Evolutionary conservation across 2,888 invertebrate species (phyloP).

Genomic region (Melitaea athalia): DNA sequence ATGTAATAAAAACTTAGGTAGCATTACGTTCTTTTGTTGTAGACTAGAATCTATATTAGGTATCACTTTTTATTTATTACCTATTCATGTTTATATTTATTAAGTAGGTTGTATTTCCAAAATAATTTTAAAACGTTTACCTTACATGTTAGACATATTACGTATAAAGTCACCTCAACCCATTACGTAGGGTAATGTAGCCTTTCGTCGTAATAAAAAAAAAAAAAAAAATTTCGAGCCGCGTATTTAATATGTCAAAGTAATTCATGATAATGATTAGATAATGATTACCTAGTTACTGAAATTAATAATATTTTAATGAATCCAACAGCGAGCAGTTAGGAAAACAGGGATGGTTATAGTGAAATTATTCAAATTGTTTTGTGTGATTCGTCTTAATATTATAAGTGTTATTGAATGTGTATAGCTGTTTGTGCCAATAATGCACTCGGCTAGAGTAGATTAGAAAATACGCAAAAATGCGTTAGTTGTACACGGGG

Average conservation of each 20-base stretch:
- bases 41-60: constrained; percentile 59
- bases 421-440: constrained; percentile 73
- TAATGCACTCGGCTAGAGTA: constrained; percentile 66
- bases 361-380: constrained; percentile 71
- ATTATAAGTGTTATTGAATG: constrained; percentile 79
- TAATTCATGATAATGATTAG: constrained; percentile 80
- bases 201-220: constrained; percentile 64
- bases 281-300: constrained; percentile 75
- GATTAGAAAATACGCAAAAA: constrained; percentile 61
- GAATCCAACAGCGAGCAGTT: constrained; percentile 76
- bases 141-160: constrained; percentile 49
- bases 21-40: constrained; percentile 60
- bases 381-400: constrained; percentile 77
- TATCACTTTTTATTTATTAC: constrained; percentile 41
- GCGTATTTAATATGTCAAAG: constrained; percentile 82
- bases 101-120: constrained; percentile 50
- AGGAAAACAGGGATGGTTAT: constrained; percentile 82
- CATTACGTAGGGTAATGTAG: constrained; percentile 78
- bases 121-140: constrained; percentile 51
- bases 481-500: constrained; percentile 48
- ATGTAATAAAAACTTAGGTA: constrained; percentile 60
- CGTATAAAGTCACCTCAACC: constrained; percentile 68
- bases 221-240: constrained; percentile 81
- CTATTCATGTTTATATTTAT: constrained; percentile 52
- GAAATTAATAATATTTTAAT: constrained; percentile 70